Evolutionary conservation across 2,888 invertebrate species (phyloP).

Genomic region (Amaurobius ferox): DNA sequence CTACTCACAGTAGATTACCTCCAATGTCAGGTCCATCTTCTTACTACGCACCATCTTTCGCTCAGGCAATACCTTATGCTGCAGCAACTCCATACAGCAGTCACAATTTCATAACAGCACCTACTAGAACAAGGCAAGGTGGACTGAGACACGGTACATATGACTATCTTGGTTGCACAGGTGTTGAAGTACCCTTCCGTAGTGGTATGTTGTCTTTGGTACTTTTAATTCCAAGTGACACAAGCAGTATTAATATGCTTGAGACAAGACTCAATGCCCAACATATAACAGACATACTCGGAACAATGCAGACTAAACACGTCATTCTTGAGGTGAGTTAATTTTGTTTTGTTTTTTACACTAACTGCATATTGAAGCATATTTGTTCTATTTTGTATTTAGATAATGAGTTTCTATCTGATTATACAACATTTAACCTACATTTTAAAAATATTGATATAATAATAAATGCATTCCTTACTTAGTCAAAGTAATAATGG

Average conservation of each 20-base stretch:
- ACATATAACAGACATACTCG: constrained; percentile 74
- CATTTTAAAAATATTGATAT: no score
- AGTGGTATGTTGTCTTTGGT: constrained; percentile 74
- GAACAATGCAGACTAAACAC: constrained; percentile 72
- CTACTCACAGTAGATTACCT: constrained; percentile 64
- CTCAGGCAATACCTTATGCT: constrained; percentile 56
- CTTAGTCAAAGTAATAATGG: no score
- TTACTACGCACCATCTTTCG: constrained; percentile 59
- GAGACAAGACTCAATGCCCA: constrained; percentile 74
- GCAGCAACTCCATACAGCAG: constrained; percentile 47
- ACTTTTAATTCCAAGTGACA: constrained; percentile 72
- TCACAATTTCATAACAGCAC: constrained; percentile 48
- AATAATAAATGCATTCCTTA: no score
- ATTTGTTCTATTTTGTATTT: no score
- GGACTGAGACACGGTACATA: constrained; percentile 73
- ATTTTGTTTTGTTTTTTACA: background rate
- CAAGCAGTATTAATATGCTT: constrained; percentile 71
- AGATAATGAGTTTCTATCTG: no score
- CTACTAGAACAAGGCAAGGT: constrained; percentile 66
- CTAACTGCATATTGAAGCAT: no score
- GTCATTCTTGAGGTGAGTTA: constrained; percentile 73
- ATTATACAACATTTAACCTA: no score
- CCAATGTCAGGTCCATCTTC: constrained; percentile 60
- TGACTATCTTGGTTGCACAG: constrained; percentile 74
- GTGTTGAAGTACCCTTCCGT: constrained; percentile 74